Evolutionary conservation across 1,140 invertebrate genomes (phyloP).

Genomic region (Drosophila navojoa): DNA sequence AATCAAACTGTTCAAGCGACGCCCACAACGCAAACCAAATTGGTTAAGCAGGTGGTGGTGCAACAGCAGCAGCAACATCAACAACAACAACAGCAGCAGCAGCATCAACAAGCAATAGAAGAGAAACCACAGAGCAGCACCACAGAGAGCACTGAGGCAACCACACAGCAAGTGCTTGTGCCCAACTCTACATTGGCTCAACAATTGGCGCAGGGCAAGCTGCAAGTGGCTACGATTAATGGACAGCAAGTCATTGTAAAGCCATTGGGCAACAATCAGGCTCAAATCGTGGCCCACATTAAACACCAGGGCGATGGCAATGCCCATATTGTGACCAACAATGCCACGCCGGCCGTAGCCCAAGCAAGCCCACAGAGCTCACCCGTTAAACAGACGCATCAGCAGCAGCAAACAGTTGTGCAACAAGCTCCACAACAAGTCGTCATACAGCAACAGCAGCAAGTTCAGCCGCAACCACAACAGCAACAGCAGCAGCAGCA

Average conservation of each 20-base stretch:
- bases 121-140: constrained; percentile 58
- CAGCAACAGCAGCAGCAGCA: constrained; percentile 41
- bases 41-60: constrained; percentile 64
- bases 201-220: constrained; percentile 90
- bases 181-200: constrained; percentile 90
- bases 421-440: constrained; percentile 68
- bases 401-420: constrained; percentile 42
- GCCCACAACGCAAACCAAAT: constrained; percentile 54
- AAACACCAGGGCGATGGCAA: constrained; percentile 84
- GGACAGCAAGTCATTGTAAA: constrained; percentile 92
- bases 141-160: constrained; percentile 43
- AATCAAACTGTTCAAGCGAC: constrained; percentile 69
- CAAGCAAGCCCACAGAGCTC: constrained; percentile 63
- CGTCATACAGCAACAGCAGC: constrained; percentile 54
- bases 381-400: constrained; percentile 53
- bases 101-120: constrained; percentile 34
- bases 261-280: constrained; percentile 89
- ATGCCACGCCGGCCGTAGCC: constrained; percentile 42
- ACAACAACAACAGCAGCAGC: constrained; percentile 48
- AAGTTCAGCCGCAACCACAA: constrained; percentile 24
- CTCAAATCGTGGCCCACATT: constrained; percentile 88
- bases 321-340: constrained; percentile 79
- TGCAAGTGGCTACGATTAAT: constrained; percentile 92
- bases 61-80: constrained; percentile 64
- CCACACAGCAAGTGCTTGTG: constrained; percentile 88